Base-by-base conservation (phyloP, 2,888 invertebrate species). In the Mongoloraphidia duomilia region DNA sequence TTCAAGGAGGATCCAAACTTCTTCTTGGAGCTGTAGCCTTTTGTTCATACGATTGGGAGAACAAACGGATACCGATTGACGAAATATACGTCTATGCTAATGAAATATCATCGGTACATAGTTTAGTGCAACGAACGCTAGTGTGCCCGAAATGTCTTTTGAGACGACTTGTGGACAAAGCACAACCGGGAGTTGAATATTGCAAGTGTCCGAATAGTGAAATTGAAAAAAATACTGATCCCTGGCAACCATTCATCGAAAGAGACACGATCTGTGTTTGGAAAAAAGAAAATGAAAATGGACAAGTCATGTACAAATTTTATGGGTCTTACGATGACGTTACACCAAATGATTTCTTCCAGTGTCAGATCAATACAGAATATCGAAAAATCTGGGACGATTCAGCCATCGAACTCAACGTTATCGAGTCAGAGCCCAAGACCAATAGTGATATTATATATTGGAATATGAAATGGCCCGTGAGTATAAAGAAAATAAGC, bases 391-490 rank as follows among this genome's bases (percentile, higher is more conserved):
- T 76, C 47, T 91, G 90, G 91, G 91, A 91, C 65, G 70, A 74
- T 1, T 84, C 86, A 0, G 88, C 86, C 0, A 77, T 84, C 1
- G 69, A 79, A 34, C 68, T 91, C 36, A 73, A 81, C 46, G 70
- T 88, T 6, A 75, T 88, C 9, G 87, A 88, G 56, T 67, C 73
- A 6, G 77, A 80, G 62, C 76, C 77, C 1, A 60, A 65, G 46
- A 71, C 72, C 0, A 77, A 82, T 55, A 82, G 84, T 58, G 82
- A 87, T 52, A 71, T 91, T 38, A 69, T 91, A 50, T 90, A 91
- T 59, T 91, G 91, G 91, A 89, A 90, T 69, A 86, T 89, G 70
- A 69, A 81, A 49, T 91, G 90, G 88, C 91, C 91, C 55, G 85
- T 71, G 48, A 38, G 37, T 41, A 13, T 34, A 37, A 37, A n/a